Percentiles rank a stretch among this genome's conserved stretches.
Evolutionary conservation across 2,888 invertebrate genomes (phyloP).

Genomic region (Periphyllus acericola): DNA sequence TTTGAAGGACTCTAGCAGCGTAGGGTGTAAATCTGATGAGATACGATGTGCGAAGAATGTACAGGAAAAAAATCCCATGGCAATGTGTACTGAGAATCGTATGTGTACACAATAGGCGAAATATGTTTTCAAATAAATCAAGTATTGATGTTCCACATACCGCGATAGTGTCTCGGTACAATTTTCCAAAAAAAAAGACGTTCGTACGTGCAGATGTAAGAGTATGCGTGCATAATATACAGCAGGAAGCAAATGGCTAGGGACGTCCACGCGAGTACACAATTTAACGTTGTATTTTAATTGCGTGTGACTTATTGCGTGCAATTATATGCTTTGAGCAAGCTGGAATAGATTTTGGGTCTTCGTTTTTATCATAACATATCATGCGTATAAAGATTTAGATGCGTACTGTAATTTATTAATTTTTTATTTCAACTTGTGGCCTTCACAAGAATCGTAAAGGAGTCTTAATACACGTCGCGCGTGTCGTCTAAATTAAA

Average conservation of each 20-base stretch:
- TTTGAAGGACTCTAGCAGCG: not conserved
- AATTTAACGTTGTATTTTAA: not conserved
- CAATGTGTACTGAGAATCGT: not conserved
- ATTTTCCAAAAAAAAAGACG: not conserved
- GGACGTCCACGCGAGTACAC: no score
- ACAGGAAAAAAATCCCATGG: not conserved
- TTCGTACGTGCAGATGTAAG: no score
- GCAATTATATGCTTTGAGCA: not conserved
- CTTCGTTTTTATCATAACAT: not conserved
- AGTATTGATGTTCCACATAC: not conserved
- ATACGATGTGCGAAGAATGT: not conserved
- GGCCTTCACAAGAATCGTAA: not conserved
- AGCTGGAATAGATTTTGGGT: not conserved
- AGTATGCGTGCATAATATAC: not conserved
- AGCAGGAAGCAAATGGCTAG: not conserved
- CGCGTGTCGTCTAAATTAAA: conserved; percentile 40
- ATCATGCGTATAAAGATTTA: not conserved
- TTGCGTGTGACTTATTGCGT: not conserved
- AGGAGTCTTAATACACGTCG: not conserved
- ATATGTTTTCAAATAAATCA: not conserved
- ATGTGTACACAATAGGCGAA: not conserved
- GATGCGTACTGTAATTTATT: conserved; percentile 24
- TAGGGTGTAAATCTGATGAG: not conserved
- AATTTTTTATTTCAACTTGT: conserved; percentile 9
- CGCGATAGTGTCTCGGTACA: not conserved